Conservation (phyloP, 2,113 vertebrate genomes). For the Nothobranchius kuhntae region DNA sequence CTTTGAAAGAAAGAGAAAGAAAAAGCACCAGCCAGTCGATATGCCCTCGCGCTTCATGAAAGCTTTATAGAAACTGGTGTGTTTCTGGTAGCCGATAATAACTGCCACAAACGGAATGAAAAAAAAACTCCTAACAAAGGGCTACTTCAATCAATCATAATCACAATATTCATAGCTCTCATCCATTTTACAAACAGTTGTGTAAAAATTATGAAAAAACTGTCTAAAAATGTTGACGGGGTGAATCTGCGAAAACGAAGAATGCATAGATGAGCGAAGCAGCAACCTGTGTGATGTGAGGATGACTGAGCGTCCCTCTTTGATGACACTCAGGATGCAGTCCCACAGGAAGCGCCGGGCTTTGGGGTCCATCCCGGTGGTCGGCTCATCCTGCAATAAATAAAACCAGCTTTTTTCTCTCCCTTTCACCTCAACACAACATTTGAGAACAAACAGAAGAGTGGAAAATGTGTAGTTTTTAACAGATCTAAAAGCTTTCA, state of each 20-base stretch:
- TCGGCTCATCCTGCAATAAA: slow-evolving; percentile 89
- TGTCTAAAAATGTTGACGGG: slow-evolving; percentile 33
- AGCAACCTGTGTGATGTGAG: slow-evolving; percentile 94
- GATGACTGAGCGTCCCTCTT: slow-evolving; percentile 93
- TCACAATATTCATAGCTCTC: slow-evolving; percentile 24
- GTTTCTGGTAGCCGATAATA: slow-evolving; percentile 46
- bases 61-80: slow-evolving; percentile 51
- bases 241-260: background rate
- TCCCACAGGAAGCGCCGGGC: slow-evolving; percentile 96
- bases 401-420: background rate
- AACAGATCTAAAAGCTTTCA: too few relatives aligned
- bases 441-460: background rate
- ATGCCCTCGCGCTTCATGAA: slow-evolving; percentile 54
- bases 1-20: slow-evolving; percentile 33
- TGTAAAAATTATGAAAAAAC: background rate
- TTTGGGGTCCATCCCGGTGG: slow-evolving; percentile 98
- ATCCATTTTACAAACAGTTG: slow-evolving; percentile 7
- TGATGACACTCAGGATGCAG: slow-evolving; percentile 92
- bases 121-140: slow-evolving; percentile 46
- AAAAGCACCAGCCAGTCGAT: slow-evolving; percentile 50
- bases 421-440: background rate
- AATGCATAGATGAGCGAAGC: slow-evolving; percentile 5
- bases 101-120: slow-evolving; percentile 28
- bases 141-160: slow-evolving; percentile 43
- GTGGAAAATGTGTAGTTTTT: background rate